Evolutionary conservation across 2,888 invertebrate species (phyloP).

Genomic region (Yponomeuta plumbellus): DNA sequence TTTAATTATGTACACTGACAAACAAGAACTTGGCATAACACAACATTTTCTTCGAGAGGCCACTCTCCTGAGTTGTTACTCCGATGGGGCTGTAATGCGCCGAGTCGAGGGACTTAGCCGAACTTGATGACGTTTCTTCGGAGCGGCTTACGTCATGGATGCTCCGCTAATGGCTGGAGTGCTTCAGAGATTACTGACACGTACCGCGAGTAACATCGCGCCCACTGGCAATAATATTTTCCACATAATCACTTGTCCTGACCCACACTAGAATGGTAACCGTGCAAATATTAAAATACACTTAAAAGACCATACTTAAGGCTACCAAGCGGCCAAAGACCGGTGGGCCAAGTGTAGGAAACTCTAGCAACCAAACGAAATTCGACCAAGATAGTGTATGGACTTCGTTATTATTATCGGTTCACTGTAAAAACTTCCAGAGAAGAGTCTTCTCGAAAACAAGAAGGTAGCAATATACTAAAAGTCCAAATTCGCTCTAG

Average conservation of each 20-base stretch:
- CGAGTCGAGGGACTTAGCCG: constrained; percentile 8
- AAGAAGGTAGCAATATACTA: background rate
- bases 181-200: background rate
- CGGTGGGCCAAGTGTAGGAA: too few species aligned
- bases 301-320: too few species aligned
- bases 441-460: too few species aligned
- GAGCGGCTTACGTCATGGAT: constrained; percentile 5
- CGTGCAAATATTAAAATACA: too few species aligned
- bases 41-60: background rate
- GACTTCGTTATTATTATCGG: too few species aligned
- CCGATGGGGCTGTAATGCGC: background rate
- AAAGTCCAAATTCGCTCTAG: background rate
- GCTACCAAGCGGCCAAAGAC: too few species aligned
- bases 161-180: background rate
- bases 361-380: too few species aligned
- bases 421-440: too few species aligned
- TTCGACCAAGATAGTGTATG: too few species aligned
- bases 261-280: too few species aligned
- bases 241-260: too few species aligned
- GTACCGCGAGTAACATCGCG: background rate
- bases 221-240: background rate
- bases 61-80: background rate
- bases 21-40: background rate
- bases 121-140: constrained; percentile 5
- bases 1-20: background rate